Evolutionary conservation across 1,140 invertebrate species (phyloP), one percentile per base, ranked within the genome.

Genomic region (Philopotamus ludificatus): DNA sequence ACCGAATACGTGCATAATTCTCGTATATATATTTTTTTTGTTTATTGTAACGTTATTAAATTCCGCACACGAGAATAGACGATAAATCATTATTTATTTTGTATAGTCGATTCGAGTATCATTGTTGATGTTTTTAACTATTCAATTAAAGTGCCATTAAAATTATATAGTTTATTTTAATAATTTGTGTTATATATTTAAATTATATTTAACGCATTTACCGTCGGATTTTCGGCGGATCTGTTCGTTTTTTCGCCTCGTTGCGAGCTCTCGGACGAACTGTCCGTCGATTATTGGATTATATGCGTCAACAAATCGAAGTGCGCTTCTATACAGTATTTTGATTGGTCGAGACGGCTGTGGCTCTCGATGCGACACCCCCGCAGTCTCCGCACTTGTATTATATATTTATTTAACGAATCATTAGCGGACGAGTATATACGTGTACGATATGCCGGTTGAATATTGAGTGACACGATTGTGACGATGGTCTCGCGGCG

Each of bases 131-230:
- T 60, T 47, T 60, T 60, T 26, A 47, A 60, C 57, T 42, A 60
- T 49, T 60, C 22, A 60, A 60, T 60, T 42, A 21, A 60, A 60
- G 57, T 60, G 57, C 57, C 57, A 60, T 60, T 60, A 60, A 60
- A 47, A 8, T 47, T 20, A 42, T 57, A 57, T 57, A 41, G 39
- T 57, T 57, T 57, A 57, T 57, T 57, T 57, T 39, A 39, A 28
- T 57, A 57, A 57, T 39, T 28, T 55, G 49, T 55, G 34, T 57
- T 20, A 21, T 20, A 50, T 57, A 39, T 55, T 55, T 55, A 55
- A 26, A 55, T 12, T 26, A 21, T 50, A 50, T 50, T 16, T 53
- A 49, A 21, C 20, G 15, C 10, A 49, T 9, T 16, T 7, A 15
- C 10, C 23, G 45, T 49, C 45, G 41, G n/a, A 15, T 18, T 18